Percentiles rank a stretch among this genome's conserved stretches.
Evolutionary conservation across 2,113 vertebrate species (phyloP).

Genomic region (Eleginops maclovinus): DNA sequence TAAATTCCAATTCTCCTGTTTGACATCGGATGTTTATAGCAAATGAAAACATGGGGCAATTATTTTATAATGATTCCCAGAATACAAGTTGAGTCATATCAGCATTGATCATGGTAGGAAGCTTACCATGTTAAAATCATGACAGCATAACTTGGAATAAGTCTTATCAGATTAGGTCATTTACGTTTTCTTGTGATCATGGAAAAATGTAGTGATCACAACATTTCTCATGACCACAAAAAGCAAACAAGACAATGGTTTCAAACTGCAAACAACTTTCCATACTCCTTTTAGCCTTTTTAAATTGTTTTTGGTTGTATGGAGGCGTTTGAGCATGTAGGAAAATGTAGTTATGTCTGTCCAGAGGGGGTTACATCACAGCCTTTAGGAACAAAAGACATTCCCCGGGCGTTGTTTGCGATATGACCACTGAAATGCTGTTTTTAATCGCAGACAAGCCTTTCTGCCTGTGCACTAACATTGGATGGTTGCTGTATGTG

Average conservation of each 20-base stretch:
- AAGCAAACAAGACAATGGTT: constrained; percentile 2
- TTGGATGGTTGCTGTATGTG: constrained; percentile 25
- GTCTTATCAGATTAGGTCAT: not conserved
- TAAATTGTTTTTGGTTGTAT: not conserved
- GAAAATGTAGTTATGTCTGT: constrained; percentile 31
- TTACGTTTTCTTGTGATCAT: constrained; percentile 15
- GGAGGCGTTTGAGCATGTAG: constrained; percentile 22
- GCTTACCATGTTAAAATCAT: not conserved
- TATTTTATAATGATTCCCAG: constrained; percentile 1
- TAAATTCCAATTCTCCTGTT: not conserved
- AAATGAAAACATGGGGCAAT: not conserved
- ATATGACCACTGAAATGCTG: constrained; percentile 37
- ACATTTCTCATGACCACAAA: not conserved
- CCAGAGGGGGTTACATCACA: constrained; percentile 3
- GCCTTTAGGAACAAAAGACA: constrained; percentile 37
- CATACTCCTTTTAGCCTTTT: constrained; percentile 3
- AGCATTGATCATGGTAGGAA: not conserved
- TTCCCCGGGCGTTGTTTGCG: constrained; percentile 53
- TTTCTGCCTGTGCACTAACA: constrained; percentile 47
- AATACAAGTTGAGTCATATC: not conserved
- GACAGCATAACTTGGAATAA: not conserved
- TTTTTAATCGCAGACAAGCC: constrained; percentile 27
- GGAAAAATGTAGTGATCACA: not conserved
- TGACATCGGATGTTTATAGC: constrained; percentile 1
- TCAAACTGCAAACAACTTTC: not conserved